These are phyloP conservation scores for Lacanobia oleracea DNA, from an alignment of 2,888 invertebrate species.

Conservation along the genomic window DNA sequence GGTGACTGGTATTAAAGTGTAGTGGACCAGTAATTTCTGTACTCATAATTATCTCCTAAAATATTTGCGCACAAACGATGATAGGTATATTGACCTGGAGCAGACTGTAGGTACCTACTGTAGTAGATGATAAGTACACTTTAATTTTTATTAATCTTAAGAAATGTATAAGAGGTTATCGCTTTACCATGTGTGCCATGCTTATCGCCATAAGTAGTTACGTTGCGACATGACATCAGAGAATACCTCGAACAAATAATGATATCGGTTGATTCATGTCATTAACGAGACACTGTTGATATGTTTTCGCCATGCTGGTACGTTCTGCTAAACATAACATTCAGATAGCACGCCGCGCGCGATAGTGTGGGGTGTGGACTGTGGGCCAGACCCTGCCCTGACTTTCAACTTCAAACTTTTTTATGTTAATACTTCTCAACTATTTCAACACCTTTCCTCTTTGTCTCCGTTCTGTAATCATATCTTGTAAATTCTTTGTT, in stretches of 20 bases:
- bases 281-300: conserved; percentile 56
- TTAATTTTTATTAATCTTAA: conserved; percentile 55
- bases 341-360: conserved; percentile 26
- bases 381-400: conserved; percentile 18
- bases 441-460: conserved; percentile 4
- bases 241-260: conserved; percentile 63
- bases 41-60: conserved; percentile 30
- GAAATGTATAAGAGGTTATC: conserved; percentile 69
- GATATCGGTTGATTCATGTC: conserved; percentile 67
- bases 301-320: conserved; percentile 57
- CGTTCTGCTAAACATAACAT: conserved; percentile 42
- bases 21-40: conserved; percentile 29
- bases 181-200: conserved; percentile 67
- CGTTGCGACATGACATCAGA: conserved; percentile 66
- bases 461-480: conserved; percentile 1
- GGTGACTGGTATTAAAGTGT: conserved; percentile 5
- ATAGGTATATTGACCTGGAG: conserved; percentile 60
- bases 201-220: conserved; percentile 70
- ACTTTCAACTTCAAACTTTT: conserved; percentile 39
- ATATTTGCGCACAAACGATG: conserved; percentile 39
- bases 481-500: conserved; percentile 9
- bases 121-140: conserved; percentile 46
- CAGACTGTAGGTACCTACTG: conserved; percentile 50
- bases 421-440: conserved; percentile 3
- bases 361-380: conserved; percentile 28